phyloP scores from a whole-genome alignment of 2,113 vertebrate genomes.

The Promerops cafer region DNA sequence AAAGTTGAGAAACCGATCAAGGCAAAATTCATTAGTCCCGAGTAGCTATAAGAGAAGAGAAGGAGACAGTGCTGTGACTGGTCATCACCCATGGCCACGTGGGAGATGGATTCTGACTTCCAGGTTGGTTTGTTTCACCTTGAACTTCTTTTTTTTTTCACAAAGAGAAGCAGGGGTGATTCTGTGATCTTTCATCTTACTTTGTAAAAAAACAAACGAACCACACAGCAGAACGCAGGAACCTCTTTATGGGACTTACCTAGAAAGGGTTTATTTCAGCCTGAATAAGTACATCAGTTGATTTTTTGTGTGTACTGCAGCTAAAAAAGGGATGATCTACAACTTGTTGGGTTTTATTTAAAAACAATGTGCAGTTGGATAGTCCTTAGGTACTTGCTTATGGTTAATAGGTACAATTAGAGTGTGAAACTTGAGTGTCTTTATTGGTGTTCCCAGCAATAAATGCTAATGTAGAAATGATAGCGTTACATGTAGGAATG shows the following conservation, averaged over 20 bases:
- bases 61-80: background rate
- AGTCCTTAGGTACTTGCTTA: background rate
- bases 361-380: background rate
- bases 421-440: background rate
- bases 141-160: background rate
- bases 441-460: background rate
- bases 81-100: background rate
- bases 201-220: background rate
- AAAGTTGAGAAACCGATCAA: constrained; percentile 31
- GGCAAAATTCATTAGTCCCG: constrained; percentile 28
- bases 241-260: background rate
- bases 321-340: background rate
- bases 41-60: background rate
- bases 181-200: background rate
- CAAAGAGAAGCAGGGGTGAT: background rate
- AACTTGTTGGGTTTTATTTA: background rate
- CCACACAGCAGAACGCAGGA: background rate
- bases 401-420: background rate
- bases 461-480: background rate
- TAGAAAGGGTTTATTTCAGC: background rate
- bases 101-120: background rate
- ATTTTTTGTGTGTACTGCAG: background rate
- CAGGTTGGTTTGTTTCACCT: background rate
- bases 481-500: background rate
- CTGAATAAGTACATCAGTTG: background rate